Conservation (phyloP, 1,140 invertebrate genomes). For the Drosophila erecta region DNA sequence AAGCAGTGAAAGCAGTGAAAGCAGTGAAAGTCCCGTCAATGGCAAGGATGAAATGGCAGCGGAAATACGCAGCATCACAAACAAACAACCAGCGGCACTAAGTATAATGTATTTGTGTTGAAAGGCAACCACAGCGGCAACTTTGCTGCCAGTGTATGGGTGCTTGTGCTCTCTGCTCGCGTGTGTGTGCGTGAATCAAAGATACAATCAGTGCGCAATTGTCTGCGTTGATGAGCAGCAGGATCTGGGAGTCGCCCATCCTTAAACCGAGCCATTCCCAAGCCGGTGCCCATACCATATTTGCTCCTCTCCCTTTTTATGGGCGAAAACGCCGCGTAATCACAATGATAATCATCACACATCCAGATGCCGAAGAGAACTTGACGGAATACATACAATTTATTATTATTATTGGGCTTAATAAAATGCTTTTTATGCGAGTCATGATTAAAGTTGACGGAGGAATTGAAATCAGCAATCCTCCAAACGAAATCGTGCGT, state of each 20-base stretch:
- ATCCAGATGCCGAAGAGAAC: conserved; percentile 33
- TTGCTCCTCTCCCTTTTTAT: conserved; percentile 47
- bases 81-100: conserved; percentile 59
- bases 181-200: conserved; percentile 38
- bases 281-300: conserved; percentile 18
- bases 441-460: conserved; percentile 6
- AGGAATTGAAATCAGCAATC: not conserved
- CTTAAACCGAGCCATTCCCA: conserved; percentile 6
- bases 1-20: not conserved
- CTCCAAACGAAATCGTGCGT: not conserved
- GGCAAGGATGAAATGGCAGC: conserved; percentile 49
- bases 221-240: conserved; percentile 77
- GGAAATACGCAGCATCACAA: conserved; percentile 51
- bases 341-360: conserved; percentile 79
- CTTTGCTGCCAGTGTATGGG: conserved; percentile 62
- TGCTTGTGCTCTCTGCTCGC: conserved; percentile 3
- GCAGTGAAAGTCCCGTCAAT: conserved; percentile 30
- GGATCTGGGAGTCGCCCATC: conserved; percentile 33
- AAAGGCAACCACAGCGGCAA: conserved; percentile 71
- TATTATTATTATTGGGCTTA: conserved; percentile 35
- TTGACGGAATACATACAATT: conserved; percentile 24
- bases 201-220: conserved; percentile 81
- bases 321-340: conserved; percentile 72
- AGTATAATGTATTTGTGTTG: conserved; percentile 79
- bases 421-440: conserved; percentile 22